Conservation (phyloP, 2,888 invertebrate species). For the Drosophila koepferae region DNA sequence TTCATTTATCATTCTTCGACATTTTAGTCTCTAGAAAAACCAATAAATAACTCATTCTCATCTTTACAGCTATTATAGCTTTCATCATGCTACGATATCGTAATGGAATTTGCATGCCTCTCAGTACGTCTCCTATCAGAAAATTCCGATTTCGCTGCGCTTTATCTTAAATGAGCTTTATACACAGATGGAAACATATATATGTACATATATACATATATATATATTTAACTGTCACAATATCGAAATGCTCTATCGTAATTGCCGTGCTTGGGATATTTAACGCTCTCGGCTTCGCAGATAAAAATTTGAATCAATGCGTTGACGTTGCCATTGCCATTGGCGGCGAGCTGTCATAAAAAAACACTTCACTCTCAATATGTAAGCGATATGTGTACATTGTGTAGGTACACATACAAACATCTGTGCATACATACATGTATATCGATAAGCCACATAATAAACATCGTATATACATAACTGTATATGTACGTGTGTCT, state of each 20-base stretch:
- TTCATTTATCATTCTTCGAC: background rate
- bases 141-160: background rate
- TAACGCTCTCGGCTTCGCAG: slow-evolving; percentile 20
- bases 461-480: slow-evolving; percentile 11
- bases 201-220: rapidly evolving
- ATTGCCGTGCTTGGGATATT: slow-evolving; percentile 32
- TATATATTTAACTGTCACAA: slow-evolving; percentile 25
- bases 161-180: slow-evolving; percentile 1
- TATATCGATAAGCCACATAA: slow-evolving; percentile 42
- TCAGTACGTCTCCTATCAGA: background rate
- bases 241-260: slow-evolving; percentile 36
- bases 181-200: background rate
- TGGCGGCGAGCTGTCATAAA: slow-evolving; percentile 5
- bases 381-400: slow-evolving; percentile 11
- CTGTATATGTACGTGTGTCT: background rate
- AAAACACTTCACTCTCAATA: slow-evolving; percentile 19
- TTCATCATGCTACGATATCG: background rate
- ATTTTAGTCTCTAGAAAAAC: background rate
- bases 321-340: slow-evolving; percentile 39
- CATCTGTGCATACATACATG: slow-evolving; percentile 15
- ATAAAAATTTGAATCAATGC: slow-evolving; percentile 46
- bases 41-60: too few species aligned
- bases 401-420: background rate
- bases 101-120: background rate
- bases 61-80: background rate